phyloP scores from a whole-genome alignment of 2,797 vertebrate species.

The Falco peregrinus region DNA sequence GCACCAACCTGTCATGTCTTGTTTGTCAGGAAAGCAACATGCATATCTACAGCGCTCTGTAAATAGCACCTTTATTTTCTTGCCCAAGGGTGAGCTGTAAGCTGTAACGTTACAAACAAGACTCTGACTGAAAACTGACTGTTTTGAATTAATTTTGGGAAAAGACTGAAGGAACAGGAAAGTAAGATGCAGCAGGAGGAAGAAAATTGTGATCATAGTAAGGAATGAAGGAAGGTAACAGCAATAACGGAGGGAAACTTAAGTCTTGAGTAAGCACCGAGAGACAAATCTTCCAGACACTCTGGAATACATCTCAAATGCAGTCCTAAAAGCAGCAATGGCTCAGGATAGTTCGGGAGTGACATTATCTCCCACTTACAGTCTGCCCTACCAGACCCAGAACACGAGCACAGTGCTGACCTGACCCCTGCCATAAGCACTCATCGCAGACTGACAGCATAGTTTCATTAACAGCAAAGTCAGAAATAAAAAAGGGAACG shows the following conservation, averaged over 20 bases:
- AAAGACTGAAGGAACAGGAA: background rate
- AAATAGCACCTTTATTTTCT: conserved; percentile 24
- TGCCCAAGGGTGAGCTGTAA: background rate
- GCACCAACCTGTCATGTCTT: background rate
- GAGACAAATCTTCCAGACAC: background rate
- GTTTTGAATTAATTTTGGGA: background rate
- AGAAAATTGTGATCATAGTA: background rate
- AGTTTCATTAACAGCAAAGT: background rate
- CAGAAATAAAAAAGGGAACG: background rate
- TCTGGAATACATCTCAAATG: background rate
- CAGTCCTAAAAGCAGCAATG: background rate
- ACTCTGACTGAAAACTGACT: background rate
- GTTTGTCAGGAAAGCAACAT: background rate
- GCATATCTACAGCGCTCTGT: background rate
- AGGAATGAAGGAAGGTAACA: background rate
- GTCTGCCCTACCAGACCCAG: background rate
- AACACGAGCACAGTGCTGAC: background rate
- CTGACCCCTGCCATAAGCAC: background rate
- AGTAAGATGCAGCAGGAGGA: background rate
- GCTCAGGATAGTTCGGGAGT: background rate
- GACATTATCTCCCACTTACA: background rate
- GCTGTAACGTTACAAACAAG: background rate
- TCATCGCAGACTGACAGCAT: background rate
- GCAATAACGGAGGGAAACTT: background rate
- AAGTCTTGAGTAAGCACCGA: background rate